Percentiles rank a stretch among this genome's conserved stretches.
Conservation (phyloP, 2,888 invertebrate genomes). For the Leptodirus hochenwartii region DNA sequence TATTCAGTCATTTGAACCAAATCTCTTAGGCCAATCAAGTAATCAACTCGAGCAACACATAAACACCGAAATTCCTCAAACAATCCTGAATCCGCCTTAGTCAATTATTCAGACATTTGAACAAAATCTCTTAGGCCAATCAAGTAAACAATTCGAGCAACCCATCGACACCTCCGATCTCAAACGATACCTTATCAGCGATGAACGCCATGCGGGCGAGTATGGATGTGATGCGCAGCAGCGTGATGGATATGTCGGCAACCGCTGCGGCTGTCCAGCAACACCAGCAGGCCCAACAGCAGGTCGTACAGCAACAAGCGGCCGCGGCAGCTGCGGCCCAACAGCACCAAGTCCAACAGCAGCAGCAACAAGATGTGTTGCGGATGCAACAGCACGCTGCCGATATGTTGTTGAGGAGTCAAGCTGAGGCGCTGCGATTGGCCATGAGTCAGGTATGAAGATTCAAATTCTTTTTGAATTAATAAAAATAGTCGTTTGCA, state of each 20-base stretch:
- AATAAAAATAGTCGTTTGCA: no score
- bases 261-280: constrained; percentile 14
- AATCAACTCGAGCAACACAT: constrained; percentile 23
- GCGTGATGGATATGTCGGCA: constrained; percentile 29
- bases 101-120: no score
- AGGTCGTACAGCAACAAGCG: background rate
- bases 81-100: no score
- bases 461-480: no score
- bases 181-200: constrained; percentile 29
- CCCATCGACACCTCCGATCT: constrained; percentile 29
- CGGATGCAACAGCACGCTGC: constrained; percentile 46
- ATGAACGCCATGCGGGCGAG: constrained; percentile 42
- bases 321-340: constrained; percentile 16
- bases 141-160: constrained; percentile 27
- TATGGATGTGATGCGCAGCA: constrained; percentile 31
- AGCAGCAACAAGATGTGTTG: constrained; percentile 26
- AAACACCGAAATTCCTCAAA: no score
- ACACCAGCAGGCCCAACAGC: constrained; percentile 11
- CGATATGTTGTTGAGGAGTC: constrained; percentile 63
- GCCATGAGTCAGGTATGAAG: constrained; percentile 50
- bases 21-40: no score
- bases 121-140: no score
- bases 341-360: constrained; percentile 20
- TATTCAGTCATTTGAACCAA: no score
- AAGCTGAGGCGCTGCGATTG: constrained; percentile 65